phyloP scores from a whole-genome alignment of 2,888 invertebrate genomes.

The Agrenia bidenticulata region DNA sequence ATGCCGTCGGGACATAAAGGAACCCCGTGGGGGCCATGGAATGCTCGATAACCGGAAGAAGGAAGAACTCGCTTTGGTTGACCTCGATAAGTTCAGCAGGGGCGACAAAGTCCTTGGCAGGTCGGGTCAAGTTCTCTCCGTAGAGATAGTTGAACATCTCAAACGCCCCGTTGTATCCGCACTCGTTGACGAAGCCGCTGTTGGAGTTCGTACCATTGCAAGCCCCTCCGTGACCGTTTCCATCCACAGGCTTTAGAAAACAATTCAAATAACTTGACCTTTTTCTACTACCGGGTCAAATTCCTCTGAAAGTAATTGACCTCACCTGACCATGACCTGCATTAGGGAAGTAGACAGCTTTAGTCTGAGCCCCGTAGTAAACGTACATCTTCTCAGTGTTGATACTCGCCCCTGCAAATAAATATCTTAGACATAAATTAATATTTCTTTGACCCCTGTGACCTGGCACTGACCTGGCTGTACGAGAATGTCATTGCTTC shows the following conservation, averaged over 20 bases:
- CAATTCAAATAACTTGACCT: neutral
- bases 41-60: conserved; percentile 29
- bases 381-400: conserved; percentile 42
- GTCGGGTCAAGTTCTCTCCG: conserved; percentile 46
- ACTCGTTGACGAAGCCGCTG: conserved; percentile 53
- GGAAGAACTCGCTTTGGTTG: conserved; percentile 51
- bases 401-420: conserved; percentile 37
- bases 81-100: conserved; percentile 40
- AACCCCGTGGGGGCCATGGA: conserved; percentile 25
- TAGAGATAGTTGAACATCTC: conserved; percentile 54
- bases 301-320: neutral
- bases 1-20: conserved; percentile 50
- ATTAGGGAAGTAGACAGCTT: no score
- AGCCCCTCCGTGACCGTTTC: conserved; percentile 52
- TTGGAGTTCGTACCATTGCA: conserved; percentile 41
- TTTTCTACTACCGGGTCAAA: no score
- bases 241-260: conserved; percentile 40
- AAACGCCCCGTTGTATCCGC: conserved; percentile 55
- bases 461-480: conserved; percentile 27
- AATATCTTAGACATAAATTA: conserved; percentile 51
- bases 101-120: conserved; percentile 23
- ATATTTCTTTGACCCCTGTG: neutral
- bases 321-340: conserved; percentile 49
- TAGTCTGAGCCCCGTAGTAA: conserved; percentile 45
- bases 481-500: conserved; percentile 55